Evolutionary conservation across 92 coral and sea anemone species (phyloP), one percentile per base, ranked within the genome.

Genomic region (Epizoanthus rinbou): DNA sequence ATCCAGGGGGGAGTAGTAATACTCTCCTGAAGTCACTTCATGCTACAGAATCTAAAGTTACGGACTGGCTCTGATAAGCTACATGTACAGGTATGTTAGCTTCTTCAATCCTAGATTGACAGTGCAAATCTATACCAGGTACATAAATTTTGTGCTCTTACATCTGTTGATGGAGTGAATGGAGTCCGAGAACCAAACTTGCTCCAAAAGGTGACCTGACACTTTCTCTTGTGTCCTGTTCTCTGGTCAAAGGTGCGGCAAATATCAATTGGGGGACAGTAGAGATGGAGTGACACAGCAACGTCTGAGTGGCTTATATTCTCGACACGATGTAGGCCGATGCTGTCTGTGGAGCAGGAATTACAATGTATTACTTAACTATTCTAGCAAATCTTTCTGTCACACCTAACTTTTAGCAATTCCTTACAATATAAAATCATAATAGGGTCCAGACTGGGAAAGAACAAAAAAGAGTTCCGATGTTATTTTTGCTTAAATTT

Each of bases 211-310:
- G 99, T 96, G 62, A 96, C 94, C 62, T 86, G 92, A 60, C 97
- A 94, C 56, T 84, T 81, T 23, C 93, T 72, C 63, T 85, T 90
- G 75, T 96, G 96, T 13, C 99, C 94, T 8, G 99, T 94, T 68
- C 99, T 86, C 87, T 93, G 98, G 87, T 96, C 99, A 90, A 96
- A 96, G 6, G 93, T 90, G 79, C 89, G 95, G 14, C 98, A 94
- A 81, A 88, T 75, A 80, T 96, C 99, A 90, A 96, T 94, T 63
- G 99, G 95, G 18, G 99, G 99, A 39, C 90, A 86, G 80, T 96
- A 96, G 25, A 96, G 93, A 76, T 96, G 99, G 14, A 96, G 90
- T 14, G 99, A 90, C 15, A 91, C 91, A 8, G 98, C 98, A 39
- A 90, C 69, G 80, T 95, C 91, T 8, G 97, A 85, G 78, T 95